These are phyloP conservation scores for Eugnorisma glareosa DNA, from an alignment of 2,888 invertebrate species.

Conservation along the genomic window DNA sequence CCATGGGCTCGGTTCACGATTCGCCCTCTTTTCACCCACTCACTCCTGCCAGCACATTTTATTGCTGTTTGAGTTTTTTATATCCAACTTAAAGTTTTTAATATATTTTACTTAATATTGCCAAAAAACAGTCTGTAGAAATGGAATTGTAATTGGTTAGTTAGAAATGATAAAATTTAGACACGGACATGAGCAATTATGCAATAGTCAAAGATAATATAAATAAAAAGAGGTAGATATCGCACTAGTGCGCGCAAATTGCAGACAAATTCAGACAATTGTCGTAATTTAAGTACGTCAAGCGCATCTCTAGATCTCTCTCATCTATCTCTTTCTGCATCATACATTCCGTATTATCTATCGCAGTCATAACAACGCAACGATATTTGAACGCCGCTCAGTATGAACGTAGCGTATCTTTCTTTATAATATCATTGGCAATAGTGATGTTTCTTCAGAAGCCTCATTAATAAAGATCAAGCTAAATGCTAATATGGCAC, in stretches of 20 bases:
- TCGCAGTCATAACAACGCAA: too few relatives aligned
- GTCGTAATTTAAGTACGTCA: too few relatives aligned
- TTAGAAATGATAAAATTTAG: not conserved
- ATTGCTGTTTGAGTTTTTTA: conserved; percentile 49
- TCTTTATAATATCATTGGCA: too few relatives aligned
- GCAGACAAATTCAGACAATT: too few relatives aligned
- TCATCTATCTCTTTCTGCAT: too few relatives aligned
- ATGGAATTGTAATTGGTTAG: not conserved
- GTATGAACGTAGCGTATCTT: too few relatives aligned
- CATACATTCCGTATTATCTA: too few relatives aligned
- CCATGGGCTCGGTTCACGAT: conserved; percentile 69
- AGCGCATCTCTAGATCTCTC: too few relatives aligned
- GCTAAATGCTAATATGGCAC: not conserved
- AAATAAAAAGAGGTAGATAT: too few relatives aligned
- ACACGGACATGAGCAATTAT: not conserved
- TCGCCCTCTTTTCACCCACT: conserved; percentile 72
- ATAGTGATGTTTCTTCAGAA: not conserved
- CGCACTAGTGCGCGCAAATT: too few relatives aligned
- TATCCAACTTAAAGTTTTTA: conserved; percentile 22
- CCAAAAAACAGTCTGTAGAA: not conserved
- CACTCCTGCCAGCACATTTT: conserved; percentile 54
- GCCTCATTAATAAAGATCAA: not conserved
- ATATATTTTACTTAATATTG: not conserved
- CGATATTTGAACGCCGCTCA: too few relatives aligned
- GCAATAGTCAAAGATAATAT: too few relatives aligned